Evolutionary conservation across 2,797 vertebrate species (phyloP), one percentile per base, ranked within the genome.

Genomic region (Cheirogaleus major): DNA sequence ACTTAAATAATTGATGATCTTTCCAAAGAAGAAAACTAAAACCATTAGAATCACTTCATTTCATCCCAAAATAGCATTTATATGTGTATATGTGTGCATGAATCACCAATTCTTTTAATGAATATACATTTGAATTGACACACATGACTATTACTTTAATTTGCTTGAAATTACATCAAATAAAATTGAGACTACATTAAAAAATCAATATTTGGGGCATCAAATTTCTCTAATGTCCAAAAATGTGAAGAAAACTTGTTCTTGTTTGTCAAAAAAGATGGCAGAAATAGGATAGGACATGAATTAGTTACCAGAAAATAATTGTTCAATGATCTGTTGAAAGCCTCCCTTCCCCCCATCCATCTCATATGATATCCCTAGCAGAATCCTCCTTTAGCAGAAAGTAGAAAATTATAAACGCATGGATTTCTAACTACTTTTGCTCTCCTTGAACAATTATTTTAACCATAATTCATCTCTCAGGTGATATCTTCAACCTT

Each of bases 1-100:
- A 97, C 86, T 95, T 96, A 72, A 95, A 90, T 93, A 98, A 95
- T 48, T 96, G 70, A 89, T 89, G 55, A 94, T 89, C 32, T 96
- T 97, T 93, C 76, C 75, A 91, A 93, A 88, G 27, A 90, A 38
- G 18, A 88, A 93, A 59, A 70, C 85, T 70, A 87, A 95, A 89
- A 41, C 32, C 63, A 80, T 43, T 32, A 72, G 35, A 88, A 94
- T 85, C 7, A 91, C 25, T 80, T 85, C 8, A 79, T 85, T 75
- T 75, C 25, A 91, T 11, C 45, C 50, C 79, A 79, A 59, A 92
- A 65, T 43, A 84, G 50, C 72, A 67, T 87, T 76, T 85, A 4
- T 67, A 41, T 70, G 5, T 81, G 2, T 72, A 7, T 65, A 87
- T 10, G 5, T 84, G 43, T 52, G 17, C 11, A 73, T 6, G 0